Evolutionary conservation across 2,113 vertebrate species (phyloP).

Genomic region (Circaetus gallicus): DNA sequence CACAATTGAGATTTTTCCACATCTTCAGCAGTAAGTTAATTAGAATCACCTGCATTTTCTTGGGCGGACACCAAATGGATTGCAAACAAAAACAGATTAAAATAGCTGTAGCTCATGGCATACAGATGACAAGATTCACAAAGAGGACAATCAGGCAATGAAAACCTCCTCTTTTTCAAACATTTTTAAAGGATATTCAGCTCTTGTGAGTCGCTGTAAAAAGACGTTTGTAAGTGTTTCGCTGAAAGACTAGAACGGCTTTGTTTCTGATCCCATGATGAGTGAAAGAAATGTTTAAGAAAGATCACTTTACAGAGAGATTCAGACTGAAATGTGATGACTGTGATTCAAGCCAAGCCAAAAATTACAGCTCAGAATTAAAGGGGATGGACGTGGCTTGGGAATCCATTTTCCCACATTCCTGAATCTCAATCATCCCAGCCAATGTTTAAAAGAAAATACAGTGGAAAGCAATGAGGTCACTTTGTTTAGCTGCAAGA

Average conservation of each 20-base stretch:
- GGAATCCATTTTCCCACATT: constrained; percentile 82
- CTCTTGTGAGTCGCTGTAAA: constrained; percentile 80
- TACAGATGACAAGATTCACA: constrained; percentile 92
- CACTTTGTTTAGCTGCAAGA: constrained; percentile 73
- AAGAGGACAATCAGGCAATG: constrained; percentile 81
- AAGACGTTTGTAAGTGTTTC: constrained; percentile 79
- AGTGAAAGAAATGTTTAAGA: constrained; percentile 83
- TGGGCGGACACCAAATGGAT: constrained; percentile 82
- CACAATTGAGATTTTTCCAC: constrained; percentile 69
- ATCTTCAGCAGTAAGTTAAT: constrained; percentile 83
- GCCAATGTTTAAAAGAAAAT: constrained; percentile 76
- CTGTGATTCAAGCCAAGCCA: constrained; percentile 82
- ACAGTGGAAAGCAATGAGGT: constrained; percentile 82
- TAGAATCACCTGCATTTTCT: constrained; percentile 90
- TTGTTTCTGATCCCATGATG: constrained; percentile 84
- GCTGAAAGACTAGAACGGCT: constrained; percentile 80
- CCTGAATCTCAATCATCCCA: constrained; percentile 81
- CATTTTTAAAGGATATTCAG: constrained; percentile 86
- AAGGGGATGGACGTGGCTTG: constrained; percentile 78
- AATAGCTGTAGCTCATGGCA: constrained; percentile 85
- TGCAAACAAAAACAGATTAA: constrained; percentile 82
- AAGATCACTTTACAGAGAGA: constrained; percentile 81
- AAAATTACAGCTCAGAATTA: constrained; percentile 83
- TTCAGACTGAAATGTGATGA: constrained; percentile 80
- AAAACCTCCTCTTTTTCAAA: constrained; percentile 83